Conservation (phyloP, 2,113 vertebrate species). For the Dendrocopos noguchii region DNA sequence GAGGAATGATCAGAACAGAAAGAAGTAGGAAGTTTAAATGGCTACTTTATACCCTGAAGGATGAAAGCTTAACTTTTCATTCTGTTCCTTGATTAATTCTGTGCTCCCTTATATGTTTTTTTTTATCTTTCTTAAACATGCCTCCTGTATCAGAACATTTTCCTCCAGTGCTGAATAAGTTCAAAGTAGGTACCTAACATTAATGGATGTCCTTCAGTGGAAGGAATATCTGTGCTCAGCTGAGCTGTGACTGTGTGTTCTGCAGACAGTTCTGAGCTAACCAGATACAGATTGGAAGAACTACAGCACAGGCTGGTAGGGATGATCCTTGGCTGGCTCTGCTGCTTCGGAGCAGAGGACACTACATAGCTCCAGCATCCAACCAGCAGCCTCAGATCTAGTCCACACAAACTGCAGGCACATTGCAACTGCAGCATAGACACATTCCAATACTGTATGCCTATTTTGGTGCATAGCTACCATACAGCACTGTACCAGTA, state of each 20-base stretch:
- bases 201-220: too few relatives aligned
- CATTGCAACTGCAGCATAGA: rapidly evolving
- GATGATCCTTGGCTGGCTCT: neutral
- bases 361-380: neutral
- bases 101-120: neutral
- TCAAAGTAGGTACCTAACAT: rapidly evolving
- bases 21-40: neutral
- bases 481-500: neutral
- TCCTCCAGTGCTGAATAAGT: neutral
- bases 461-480: neutral
- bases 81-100: neutral
- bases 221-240: neutral
- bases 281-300: rapidly evolving
- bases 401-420: neutral
- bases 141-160: neutral
- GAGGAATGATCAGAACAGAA: neutral
- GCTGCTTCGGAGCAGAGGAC: neutral
- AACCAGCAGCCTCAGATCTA: neutral
- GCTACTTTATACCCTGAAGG: neutral
- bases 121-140: neutral
- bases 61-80: neutral
- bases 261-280: neutral
- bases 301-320: neutral
- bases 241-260: neutral
- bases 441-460: rapidly evolving